Percentiles rank a stretch among this genome's conserved stretches.
phyloP scores from a whole-genome alignment of 2,797 vertebrate genomes.

The Pangasius sanitwongsei region DNA sequence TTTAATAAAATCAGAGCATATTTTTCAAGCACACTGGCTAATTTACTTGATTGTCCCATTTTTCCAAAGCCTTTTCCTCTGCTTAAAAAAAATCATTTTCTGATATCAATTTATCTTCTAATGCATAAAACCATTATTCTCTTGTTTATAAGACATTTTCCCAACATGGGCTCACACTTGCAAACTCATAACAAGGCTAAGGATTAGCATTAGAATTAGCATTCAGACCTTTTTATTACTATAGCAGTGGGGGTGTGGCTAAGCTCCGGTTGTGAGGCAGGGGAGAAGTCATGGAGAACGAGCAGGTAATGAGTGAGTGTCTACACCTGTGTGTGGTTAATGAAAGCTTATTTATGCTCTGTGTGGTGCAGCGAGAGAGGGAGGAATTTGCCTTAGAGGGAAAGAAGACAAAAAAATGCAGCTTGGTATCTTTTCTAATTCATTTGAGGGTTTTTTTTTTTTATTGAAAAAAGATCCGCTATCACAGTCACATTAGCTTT shows the following conservation, averaged over 20 bases:
- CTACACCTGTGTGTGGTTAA: not conserved
- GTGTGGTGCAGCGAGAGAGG: not conserved
- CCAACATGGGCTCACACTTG: not conserved
- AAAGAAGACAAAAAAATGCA: not conserved
- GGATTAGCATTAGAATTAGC: no score
- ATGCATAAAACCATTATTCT: not conserved
- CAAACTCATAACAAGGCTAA: not conserved
- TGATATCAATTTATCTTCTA: not conserved
- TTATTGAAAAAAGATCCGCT: not conserved
- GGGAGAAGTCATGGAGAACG: not conserved
- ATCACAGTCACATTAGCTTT: not conserved
- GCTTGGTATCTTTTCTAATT: no score
- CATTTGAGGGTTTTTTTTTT: no score
- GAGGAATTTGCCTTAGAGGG: not conserved
- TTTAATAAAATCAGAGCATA: not conserved
- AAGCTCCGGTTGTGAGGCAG: not conserved
- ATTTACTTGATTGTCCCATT: slow-evolving; percentile 14
- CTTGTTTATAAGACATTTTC: not conserved
- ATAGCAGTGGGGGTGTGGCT: not conserved
- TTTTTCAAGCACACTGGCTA: not conserved
- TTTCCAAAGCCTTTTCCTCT: not conserved
- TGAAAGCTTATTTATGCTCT: not conserved
- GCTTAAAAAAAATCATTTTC: not conserved
- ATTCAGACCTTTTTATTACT: not conserved
- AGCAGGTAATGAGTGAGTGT: not conserved